Evolutionary conservation across 2,888 invertebrate species (phyloP), one percentile per base, ranked within the genome.

Genomic region (Latheticus oryzae): DNA sequence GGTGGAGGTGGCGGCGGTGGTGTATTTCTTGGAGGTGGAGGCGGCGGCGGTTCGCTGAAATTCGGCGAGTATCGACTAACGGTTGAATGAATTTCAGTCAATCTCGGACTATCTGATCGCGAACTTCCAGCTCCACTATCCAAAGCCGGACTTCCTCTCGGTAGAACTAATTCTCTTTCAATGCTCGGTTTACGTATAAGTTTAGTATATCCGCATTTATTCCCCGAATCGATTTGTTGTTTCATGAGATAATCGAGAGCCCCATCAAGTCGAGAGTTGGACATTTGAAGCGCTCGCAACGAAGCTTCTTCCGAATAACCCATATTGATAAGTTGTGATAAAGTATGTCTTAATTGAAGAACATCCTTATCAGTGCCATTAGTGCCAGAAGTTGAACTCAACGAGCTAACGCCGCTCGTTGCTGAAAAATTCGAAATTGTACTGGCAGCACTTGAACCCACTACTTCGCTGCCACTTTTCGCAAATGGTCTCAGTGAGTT

Each of bases 101-200:
- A 83, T 63, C 93, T 87, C 8, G 93, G 94, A 76, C 93, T 93
- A 75, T 95, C 95, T 3, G 95, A 95, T 48, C 94, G 84, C 32
- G 93, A 93, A 73, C 92, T 92, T 38, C 93, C 93, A 7, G 93
- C 93, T 9, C 93, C 93, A 48, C 91, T 92, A 74, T 93, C 93
- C 58, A 93, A 80, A 11, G 93, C 93, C 4, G 95, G 94, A 75
- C 93, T 93, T 42, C 91, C 90, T 59, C 93, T 85, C 66, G 89
- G 87, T 11, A 88, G 79, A 63, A 84, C 87, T 55, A 90, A 80
- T 76, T 93, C 93, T 38, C 93, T 85, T 79, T 95, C 95, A 64
- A 95, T 85, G 78, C 93, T 94, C 24, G 93, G 92, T 76, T 94
- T 94, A 43, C 94, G 85, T 63, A 89, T 92, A 37, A 94, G 82